phyloP scores from a whole-genome alignment of 2,888 invertebrate species.

The Tholera decimalis region DNA sequence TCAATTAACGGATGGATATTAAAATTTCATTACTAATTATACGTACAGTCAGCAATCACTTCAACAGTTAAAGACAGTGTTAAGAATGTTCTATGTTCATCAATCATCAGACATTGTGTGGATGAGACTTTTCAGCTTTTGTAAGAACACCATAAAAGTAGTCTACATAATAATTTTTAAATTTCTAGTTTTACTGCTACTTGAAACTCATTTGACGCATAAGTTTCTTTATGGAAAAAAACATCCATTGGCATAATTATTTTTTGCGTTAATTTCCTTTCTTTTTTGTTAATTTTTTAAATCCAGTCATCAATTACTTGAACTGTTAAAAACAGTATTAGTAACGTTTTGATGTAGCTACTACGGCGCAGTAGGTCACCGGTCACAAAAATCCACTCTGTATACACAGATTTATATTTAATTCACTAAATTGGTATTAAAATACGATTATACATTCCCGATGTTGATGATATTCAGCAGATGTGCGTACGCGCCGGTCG shows the following conservation, averaged over 20 bases:
- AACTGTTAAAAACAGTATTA: background rate
- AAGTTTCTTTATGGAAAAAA: too few species aligned
- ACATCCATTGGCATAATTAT: too few species aligned
- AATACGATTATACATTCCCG: conserved; percentile 40
- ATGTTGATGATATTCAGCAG: conserved; percentile 46
- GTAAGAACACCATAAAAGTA: too few species aligned
- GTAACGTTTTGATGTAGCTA: background rate
- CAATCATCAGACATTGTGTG: too few species aligned
- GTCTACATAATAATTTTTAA: too few species aligned
- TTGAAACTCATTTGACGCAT: too few species aligned
- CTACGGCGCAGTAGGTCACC: background rate
- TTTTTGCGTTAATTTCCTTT: too few species aligned
- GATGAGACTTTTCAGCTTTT: too few species aligned
- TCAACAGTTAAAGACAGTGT: background rate
- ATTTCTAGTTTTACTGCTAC: too few species aligned
- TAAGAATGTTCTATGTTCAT: too few species aligned
- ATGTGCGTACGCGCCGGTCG: conserved; percentile 51
- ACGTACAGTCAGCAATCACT: background rate
- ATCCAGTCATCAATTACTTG: background rate
- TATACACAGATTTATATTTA: background rate
- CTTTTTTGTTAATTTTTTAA: too few species aligned
- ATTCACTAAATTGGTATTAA: conserved; percentile 36
- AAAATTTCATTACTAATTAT: background rate
- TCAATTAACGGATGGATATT: background rate
- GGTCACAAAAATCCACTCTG: background rate